Conservation (phyloP, 2,797 vertebrate species). For the Sebastes itinus region DNA sequence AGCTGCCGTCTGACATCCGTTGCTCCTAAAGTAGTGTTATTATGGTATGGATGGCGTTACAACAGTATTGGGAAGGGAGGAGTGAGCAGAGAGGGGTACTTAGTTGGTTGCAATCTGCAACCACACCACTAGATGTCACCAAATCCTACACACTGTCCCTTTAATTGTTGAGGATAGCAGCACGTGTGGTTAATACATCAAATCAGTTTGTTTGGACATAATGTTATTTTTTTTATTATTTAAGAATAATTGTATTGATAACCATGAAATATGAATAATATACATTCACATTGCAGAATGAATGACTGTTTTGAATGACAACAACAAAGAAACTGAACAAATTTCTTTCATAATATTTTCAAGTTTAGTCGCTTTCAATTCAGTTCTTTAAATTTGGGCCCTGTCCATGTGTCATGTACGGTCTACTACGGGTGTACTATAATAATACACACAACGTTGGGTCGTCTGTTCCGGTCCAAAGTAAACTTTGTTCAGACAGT, state of each 20-base stretch:
- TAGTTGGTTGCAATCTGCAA: no score
- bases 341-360: neutral
- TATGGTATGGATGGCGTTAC: no score
- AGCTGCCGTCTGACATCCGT: no score
- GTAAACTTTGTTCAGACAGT: constrained; percentile 19
- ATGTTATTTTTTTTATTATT: neutral
- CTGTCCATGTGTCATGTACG: neutral
- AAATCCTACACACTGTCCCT: no score
- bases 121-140: no score
- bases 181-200: neutral
- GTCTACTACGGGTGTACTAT: neutral
- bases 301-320: neutral
- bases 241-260: neutral
- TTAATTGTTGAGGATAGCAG: no score
- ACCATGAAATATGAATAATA: neutral
- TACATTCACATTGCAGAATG: neutral
- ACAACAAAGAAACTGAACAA: neutral
- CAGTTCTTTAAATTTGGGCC: neutral
- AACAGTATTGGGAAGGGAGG: no score
- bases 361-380: neutral
- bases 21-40: no score
- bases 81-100: no score
- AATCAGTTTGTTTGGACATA: neutral
- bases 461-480: constrained; percentile 2
- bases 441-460: neutral